Percentiles rank a stretch among this genome's conserved stretches.
Evolutionary conservation across 2,888 invertebrate genomes (phyloP).

Genomic region (Tiphia femorata): DNA sequence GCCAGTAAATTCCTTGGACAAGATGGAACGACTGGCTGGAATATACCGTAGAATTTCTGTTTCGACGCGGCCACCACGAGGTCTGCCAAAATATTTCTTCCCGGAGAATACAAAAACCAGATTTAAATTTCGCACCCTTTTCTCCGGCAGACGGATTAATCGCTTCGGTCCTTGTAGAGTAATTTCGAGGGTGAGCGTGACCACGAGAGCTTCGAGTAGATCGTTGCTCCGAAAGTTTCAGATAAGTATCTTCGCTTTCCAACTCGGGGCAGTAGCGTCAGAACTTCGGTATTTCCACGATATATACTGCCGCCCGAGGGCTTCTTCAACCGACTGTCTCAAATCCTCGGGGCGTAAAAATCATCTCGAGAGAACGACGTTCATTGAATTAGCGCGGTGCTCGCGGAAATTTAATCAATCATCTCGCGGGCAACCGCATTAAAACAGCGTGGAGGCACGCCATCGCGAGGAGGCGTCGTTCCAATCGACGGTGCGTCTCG

Average conservation of each 20-base stretch:
- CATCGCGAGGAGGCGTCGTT: constrained; percentile 27
- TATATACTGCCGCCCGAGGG: too few relatives aligned
- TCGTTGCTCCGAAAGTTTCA: too few relatives aligned
- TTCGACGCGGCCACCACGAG: too few relatives aligned
- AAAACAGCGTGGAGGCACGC: constrained; percentile 35
- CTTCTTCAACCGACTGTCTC: too few relatives aligned
- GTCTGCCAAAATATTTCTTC: too few relatives aligned
- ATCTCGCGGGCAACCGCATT: constrained; percentile 32
- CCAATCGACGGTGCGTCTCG: constrained; percentile 18
- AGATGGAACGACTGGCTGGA: background rate
- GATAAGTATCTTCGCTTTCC: too few relatives aligned
- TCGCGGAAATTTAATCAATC: constrained; percentile 44
- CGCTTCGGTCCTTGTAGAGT: background rate
- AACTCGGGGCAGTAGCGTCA: constrained; percentile 4
- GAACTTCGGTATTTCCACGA: constrained; percentile 24
- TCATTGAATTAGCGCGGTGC: constrained; percentile 39
- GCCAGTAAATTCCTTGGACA: too few relatives aligned
- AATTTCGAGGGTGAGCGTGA: background rate
- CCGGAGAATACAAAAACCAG: too few relatives aligned
- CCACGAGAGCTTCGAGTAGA: background rate
- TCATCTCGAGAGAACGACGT: constrained; percentile 23
- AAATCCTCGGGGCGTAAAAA: constrained; percentile 26
- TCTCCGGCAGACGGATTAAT: background rate
- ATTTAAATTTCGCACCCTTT: background rate
- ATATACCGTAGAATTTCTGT: too few relatives aligned